These are phyloP conservation scores for Lepisosteus osseus DNA, from an alignment of 2,113 vertebrate genomes.

Conservation along the genomic window DNA sequence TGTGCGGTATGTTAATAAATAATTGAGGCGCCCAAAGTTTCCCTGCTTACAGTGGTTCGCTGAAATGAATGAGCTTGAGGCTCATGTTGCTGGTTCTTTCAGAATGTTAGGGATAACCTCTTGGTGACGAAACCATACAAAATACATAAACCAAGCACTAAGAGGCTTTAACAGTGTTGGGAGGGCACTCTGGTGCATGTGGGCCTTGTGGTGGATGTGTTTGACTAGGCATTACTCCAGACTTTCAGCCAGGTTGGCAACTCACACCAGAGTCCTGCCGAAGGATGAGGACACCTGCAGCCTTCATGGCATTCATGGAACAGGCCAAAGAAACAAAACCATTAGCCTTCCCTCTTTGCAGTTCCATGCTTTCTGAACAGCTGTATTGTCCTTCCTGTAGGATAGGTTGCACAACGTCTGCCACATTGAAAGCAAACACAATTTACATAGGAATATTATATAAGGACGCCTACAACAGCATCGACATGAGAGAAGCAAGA, in stretches of 20 bases:
- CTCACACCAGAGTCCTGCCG: no score
- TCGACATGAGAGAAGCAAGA: no score
- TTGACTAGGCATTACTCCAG: slow-evolving; percentile 4
- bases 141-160: slow-evolving; percentile 19
- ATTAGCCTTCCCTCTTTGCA: no score
- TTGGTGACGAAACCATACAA: slow-evolving; percentile 21
- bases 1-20: slow-evolving; percentile 29
- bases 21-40: slow-evolving; percentile 32
- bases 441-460: no score
- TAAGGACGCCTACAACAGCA: no score
- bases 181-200: background rate
- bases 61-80: slow-evolving; percentile 19
- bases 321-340: no score
- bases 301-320: no score
- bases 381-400: no score
- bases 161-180: slow-evolving; percentile 20
- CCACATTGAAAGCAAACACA: no score
- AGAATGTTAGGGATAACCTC: slow-evolving; percentile 25
- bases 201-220: slow-evolving; percentile 17
- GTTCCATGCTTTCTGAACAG: no score
- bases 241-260: background rate
- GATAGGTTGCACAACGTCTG: no score
- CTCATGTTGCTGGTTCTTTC: slow-evolving; percentile 13
- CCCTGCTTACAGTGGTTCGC: slow-evolving; percentile 19
- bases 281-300: no score